Conservation (phyloP, 2,797 vertebrate species). For the Mus caroli region DNA sequence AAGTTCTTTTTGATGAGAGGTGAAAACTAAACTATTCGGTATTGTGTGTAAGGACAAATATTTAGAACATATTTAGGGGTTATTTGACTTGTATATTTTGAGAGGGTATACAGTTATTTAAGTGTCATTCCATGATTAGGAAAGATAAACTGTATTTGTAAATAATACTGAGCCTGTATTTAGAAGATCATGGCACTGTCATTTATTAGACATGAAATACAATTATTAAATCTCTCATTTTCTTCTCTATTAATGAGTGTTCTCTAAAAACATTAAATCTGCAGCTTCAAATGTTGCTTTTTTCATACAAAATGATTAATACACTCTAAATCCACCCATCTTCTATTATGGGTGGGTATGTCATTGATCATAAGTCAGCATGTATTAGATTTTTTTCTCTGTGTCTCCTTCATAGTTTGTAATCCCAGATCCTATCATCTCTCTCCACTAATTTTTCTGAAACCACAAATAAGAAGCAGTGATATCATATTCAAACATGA, state of each 20-base stretch:
- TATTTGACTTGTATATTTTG: neutral
- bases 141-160: neutral
- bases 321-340: neutral
- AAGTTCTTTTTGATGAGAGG: neutral
- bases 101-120: neutral
- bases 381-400: neutral
- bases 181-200: neutral
- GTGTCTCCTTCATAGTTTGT: neutral
- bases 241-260: neutral
- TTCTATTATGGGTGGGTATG: neutral
- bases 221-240: neutral
- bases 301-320: neutral
- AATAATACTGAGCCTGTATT: neutral
- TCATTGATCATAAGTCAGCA: neutral
- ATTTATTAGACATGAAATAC: neutral
- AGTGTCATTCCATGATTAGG: neutral
- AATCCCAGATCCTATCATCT: neutral
- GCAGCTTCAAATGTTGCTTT: neutral
- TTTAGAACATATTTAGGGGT: neutral
- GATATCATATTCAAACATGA: neutral
- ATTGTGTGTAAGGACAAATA: neutral
- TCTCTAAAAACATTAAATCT: neutral
- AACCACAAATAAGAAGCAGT: neutral
- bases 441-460: neutral
- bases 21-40: neutral